Base-by-base conservation (phyloP, 2,113 vertebrate genomes). In the Baryphthengus martii region DNA sequence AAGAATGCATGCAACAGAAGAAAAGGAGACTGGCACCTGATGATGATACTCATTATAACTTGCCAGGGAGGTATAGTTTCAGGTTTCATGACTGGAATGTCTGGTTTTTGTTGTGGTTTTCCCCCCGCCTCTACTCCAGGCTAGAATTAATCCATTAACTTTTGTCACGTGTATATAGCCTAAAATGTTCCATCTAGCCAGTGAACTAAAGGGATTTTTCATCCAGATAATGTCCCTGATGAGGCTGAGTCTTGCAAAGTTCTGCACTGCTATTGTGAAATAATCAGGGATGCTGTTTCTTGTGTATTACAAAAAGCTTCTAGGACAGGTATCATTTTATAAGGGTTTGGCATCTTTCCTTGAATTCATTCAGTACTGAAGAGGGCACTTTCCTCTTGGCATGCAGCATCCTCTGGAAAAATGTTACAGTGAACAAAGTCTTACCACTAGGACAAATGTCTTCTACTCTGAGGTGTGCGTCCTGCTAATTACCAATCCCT, bases 391-490 rank as follows among this genome's bases (percentile, higher is more conserved):
- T 25, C 4, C 19, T 55, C 28, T 42, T 17, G 56, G 6, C 19
- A 72, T 21, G 7, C 49, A 80, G 16, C 26, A 58, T 70, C 9
- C 24, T 11, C 26, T 53, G 45, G n/a, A 17, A 77, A 70, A 91
- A 90, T 9, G 7, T 67, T 42, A 31, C 18, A 21, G 24, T 25
- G 74, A 89, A 58, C 28, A 67, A 87, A 70, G 9, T 19, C 58
- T 50, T 89, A 88, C 7, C 0, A 1, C 44, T 82, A 10, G 28
- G 10, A 37, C 17, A 31, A 91, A 50, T 1, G 5, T 23, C 52
- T 47, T 76, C 29, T 17, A 6, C 37, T 65, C 33, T 11, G 6
- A 70, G 29, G 23, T 39, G 33, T 29, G 4, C 0, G 0, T 56
- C 92, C 0, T 6, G 17, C 24, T 74, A 55, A 71, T 82, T 85